phyloP scores from a whole-genome alignment of 37 sponge, comb jelly and placozoan species.

The Geodia barretti region DNA sequence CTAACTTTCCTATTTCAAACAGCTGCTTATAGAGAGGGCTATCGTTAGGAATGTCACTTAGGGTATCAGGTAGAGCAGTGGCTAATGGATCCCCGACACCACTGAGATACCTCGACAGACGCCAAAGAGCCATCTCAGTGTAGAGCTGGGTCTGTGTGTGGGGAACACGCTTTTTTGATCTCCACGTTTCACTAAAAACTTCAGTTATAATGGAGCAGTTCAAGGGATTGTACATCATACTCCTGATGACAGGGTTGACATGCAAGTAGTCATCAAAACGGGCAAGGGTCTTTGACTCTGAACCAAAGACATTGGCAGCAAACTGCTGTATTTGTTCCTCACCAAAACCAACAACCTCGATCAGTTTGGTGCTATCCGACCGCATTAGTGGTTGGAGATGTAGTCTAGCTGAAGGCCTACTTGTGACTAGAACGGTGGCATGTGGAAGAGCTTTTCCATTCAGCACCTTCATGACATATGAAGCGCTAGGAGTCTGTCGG shows the following conservation, averaged over 20 bases:
- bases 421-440: background rate
- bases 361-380: background rate
- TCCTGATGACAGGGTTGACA: background rate
- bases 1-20: background rate
- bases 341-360: constrained; percentile 9
- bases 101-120: background rate
- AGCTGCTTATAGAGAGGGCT: background rate
- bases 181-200: background rate
- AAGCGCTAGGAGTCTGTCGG: background rate
- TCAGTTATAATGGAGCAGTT: background rate
- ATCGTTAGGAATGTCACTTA: background rate
- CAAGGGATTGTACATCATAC: constrained; percentile 21
- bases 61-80: background rate
- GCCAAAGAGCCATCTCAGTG: background rate
- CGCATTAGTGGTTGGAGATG: no score
- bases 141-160: constrained; percentile 17
- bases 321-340: background rate
- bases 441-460: background rate
- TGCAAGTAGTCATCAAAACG: background rate
- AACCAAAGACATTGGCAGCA: constrained; percentile 11
- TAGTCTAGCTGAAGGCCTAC: constrained; percentile 6
- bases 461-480: background rate
- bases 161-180: background rate
- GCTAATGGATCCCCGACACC: background rate
- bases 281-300: background rate